Percentiles rank a stretch among this genome's conserved stretches.
phyloP scores from a whole-genome alignment of 2,797 vertebrate species.

The Eidolon dupreanum region DNA sequence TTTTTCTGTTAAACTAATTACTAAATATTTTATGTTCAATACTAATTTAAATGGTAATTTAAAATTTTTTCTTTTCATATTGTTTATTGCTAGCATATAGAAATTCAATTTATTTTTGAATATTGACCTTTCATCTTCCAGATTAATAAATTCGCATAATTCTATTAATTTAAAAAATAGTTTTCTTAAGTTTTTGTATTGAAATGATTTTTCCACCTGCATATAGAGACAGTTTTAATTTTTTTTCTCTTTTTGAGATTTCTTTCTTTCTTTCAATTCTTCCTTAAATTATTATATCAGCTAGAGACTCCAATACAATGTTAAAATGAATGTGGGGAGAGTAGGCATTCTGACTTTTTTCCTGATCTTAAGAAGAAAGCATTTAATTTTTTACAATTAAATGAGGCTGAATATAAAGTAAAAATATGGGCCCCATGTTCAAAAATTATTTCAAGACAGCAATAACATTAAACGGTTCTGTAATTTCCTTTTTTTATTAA shows the following conservation, averaged over 20 bases:
- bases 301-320: not conserved
- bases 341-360: not conserved
- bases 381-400: not conserved
- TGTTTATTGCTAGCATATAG: not conserved
- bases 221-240: not conserved
- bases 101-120: not conserved
- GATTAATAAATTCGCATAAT: not conserved
- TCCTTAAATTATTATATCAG: not conserved
- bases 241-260: not conserved
- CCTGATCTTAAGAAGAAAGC: not conserved
- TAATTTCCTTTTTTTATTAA: not conserved
- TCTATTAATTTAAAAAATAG: not conserved
- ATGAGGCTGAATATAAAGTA: not conserved
- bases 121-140: not conserved
- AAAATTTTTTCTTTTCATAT: not conserved
- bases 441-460: constrained; percentile 11
- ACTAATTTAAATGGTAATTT: not conserved
- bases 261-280: not conserved
- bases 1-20: not conserved
- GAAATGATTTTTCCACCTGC: not conserved
- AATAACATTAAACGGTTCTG: not conserved
- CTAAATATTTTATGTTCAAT: not conserved
- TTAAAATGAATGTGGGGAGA: not conserved
- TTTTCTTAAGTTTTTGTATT: not conserved
- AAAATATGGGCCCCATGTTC: not conserved